phyloP scores from a whole-genome alignment of 2,888 invertebrate species.

The Polydrusus cervinus region DNA sequence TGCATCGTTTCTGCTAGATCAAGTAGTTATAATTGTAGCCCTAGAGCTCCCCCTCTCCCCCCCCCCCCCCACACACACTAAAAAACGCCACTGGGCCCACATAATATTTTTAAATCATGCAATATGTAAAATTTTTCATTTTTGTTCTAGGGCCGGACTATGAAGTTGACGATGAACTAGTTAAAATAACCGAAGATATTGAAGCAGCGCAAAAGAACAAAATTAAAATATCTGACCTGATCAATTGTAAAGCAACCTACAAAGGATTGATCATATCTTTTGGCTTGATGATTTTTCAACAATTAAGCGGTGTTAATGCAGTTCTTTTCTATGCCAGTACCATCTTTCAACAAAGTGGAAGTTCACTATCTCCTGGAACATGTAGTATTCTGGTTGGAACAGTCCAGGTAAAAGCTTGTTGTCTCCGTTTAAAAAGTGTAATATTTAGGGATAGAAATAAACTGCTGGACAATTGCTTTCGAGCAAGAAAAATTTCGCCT shows the following conservation, averaged over 20 bases:
- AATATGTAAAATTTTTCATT: too few relatives aligned
- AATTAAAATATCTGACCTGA: conserved; percentile 71
- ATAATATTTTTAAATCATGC: too few relatives aligned
- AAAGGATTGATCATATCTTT: conserved; percentile 65
- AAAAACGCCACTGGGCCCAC: too few relatives aligned
- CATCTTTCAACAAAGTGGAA: conserved; percentile 67
- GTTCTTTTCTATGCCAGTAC: conserved; percentile 67
- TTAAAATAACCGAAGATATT: conserved; percentile 72
- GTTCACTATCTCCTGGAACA: conserved; percentile 61
- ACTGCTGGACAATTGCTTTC: too few relatives aligned
- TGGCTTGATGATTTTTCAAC: conserved; percentile 72
- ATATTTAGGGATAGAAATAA: too few relatives aligned
- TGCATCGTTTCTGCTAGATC: too few relatives aligned
- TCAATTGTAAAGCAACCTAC: conserved; percentile 59
- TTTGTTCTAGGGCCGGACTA: conserved; percentile 69
- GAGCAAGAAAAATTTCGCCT: too few relatives aligned
- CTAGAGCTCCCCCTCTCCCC: too few relatives aligned
- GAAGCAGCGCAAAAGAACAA: conserved; percentile 71
- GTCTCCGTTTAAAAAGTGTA: too few relatives aligned
- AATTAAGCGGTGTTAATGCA: conserved; percentile 69
- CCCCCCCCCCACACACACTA: too few relatives aligned
- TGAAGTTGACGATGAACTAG: conserved; percentile 75
- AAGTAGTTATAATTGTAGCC: too few relatives aligned
- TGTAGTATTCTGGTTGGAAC: conserved; percentile 71
- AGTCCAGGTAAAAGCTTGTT: conserved; percentile 65